Conservation (phyloP, 2,888 invertebrate species). For the Drosophila hamatofila region DNA sequence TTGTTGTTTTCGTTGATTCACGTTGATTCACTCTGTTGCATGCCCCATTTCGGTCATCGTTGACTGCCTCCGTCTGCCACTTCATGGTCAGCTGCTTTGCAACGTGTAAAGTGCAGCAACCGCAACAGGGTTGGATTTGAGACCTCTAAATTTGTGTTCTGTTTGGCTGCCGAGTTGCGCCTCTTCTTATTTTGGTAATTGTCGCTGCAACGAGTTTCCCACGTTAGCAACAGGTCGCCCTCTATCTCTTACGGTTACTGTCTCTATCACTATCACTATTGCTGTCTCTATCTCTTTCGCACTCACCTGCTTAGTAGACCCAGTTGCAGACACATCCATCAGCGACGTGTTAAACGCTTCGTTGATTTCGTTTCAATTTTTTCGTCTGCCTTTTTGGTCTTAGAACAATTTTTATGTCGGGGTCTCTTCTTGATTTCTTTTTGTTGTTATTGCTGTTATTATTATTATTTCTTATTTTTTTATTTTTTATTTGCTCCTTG, state of each 20-base stretch:
- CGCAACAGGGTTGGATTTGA: slow-evolving; percentile 41
- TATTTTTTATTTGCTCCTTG: too few relatives aligned
- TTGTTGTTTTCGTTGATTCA: neutral
- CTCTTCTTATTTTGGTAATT: slow-evolving; percentile 42
- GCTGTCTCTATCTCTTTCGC: neutral
- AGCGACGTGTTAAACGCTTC: slow-evolving; percentile 50
- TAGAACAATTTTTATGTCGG: slow-evolving; percentile 59
- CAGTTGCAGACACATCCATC: slow-evolving; percentile 54
- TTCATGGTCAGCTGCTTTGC: slow-evolving; percentile 64
- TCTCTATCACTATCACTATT: too few relatives aligned
- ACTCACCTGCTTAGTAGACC: slow-evolving; percentile 24
- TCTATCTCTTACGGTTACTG: neutral
- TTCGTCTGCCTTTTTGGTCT: slow-evolving; percentile 39
- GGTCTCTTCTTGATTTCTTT: slow-evolving; percentile 30
- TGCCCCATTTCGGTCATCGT: slow-evolving; percentile 39
- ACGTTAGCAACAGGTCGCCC: slow-evolving; percentile 54
- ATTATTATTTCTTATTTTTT: too few relatives aligned
- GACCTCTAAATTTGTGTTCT: neutral
- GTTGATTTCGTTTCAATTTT: slow-evolving; percentile 49
- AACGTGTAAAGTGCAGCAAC: slow-evolving; percentile 24
- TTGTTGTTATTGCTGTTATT: neutral
- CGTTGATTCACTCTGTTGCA: slow-evolving; percentile 45
- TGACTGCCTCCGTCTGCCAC: slow-evolving; percentile 34
- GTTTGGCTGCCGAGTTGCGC: slow-evolving; percentile 7
- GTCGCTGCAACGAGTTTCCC: slow-evolving; percentile 46